Base-by-base conservation (phyloP, 2,797 vertebrate species). In the Mormyrops attenuatus region DNA sequence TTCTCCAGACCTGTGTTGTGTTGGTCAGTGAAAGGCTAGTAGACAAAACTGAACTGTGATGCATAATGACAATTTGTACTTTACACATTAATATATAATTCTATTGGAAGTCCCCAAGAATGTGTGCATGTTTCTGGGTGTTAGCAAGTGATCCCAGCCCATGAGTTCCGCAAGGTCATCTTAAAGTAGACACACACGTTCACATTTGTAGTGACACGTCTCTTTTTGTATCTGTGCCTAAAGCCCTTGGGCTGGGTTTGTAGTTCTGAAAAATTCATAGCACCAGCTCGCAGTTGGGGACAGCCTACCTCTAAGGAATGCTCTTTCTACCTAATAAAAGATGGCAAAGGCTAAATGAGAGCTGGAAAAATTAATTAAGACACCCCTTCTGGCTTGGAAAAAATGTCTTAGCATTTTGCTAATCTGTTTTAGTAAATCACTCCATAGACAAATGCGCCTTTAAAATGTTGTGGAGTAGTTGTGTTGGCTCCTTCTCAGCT, bases 231-330 rank as follows among this genome's bases (percentile, higher is more conserved):
- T 82, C 77, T n/a, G 30, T 22, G 41, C 77, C 20, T 3, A 41
- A 82, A 47, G 77, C 41, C 77, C 41, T 47, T 9, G 20, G 41
- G 77, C 77, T 82, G 77, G 41, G 41, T 82, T 47, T 47, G 41
- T 82, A 47, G 77, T n/a, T 82, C 17, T 82, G 77, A 41, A 82
- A 82, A 47, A 82, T 82, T 82, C 77, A 82, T 82, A 82, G 77
- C 41, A 47, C 1, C 20, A 9, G 20, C 41, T 82, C 17, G 3
- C 7, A 9, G 77, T 82, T 80, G 15, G 73, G 73, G 73, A 9
- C 17, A 80, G 38, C 17, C 38, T 8, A 4, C 20, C 38, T 82
- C 15, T 82, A 41, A 47, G 77, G 41, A n/a, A n/a, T 80, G 41
- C 7, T 80, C 73, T 77, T 77, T n/a, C 34, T 80, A 7, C 41